Conservation (phyloP, 2,888 invertebrate species). For the Xanthia icteritia region DNA sequence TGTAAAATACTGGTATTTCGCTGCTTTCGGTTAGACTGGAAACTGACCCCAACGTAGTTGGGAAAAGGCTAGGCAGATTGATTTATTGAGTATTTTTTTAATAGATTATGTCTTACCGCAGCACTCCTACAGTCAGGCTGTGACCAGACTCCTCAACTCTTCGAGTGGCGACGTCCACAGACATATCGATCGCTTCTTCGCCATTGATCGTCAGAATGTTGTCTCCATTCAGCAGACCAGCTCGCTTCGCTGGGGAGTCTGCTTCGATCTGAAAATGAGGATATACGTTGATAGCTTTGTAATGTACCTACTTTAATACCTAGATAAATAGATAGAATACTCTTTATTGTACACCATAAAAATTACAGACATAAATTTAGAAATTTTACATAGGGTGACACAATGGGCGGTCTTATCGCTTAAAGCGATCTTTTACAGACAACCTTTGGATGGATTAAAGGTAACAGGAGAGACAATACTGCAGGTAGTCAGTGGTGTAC, state of each 20-base stretch:
- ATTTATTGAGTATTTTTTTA: background rate
- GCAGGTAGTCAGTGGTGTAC: no score
- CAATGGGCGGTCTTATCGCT: no score
- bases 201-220: constrained; percentile 94
- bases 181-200: constrained; percentile 91
- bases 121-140: constrained; percentile 92
- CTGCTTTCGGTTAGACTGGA: background rate
- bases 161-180: constrained; percentile 95
- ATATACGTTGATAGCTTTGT: background rate
- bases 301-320: no score
- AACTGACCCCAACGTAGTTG: background rate
- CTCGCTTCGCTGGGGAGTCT: constrained; percentile 94
- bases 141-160: constrained; percentile 93
- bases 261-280: constrained; percentile 92
- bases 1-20: no score
- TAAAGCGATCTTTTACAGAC: no score
- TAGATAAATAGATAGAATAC: no score
- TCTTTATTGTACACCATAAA: no score
- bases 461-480: no score
- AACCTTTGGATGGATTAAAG: no score
- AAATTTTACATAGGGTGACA: no score
- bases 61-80: background rate
- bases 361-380: no score
- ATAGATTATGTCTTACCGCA: constrained; percentile 89
- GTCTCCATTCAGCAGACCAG: constrained; percentile 96